Evolutionary conservation across 2,113 vertebrate species (phyloP), one percentile per base, ranked within the genome.

Genomic region (Cavia porcellus): DNA sequence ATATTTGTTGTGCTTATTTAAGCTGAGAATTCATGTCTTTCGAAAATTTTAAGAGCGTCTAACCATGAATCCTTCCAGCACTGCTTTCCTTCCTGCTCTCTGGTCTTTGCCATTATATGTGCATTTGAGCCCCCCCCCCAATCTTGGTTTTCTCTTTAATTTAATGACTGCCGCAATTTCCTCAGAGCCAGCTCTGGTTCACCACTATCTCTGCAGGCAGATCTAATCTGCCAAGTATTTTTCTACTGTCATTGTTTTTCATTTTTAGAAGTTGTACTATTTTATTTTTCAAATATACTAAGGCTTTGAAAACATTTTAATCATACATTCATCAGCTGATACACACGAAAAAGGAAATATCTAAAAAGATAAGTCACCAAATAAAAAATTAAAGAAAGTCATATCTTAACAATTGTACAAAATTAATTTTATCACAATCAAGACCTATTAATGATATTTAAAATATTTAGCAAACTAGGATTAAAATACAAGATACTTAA

Each of bases 221-320:
- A 12, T 88, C 83, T 75, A 93, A 81, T 61, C 50, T 90, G 28
- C 35, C 68, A 38, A 84, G 88, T 90, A 50, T 30, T 61, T 57
- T 96, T 52, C 62, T 84, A 25, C 62, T 85, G 19, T 42, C 82
- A 8, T n/a, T 68, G n/a, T 79, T 94, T 45, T 83, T 84, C 5
- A 59, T n/a, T 75, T 83, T 95, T 84, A n/a, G 7, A 86, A 80
- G 30, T 62, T 89, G 52, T 68, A 61, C 45, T 79, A 42, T 72
- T 59, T 55, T 92, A 42, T 74, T 86, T 92, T 87, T 84, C 15
- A 80, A 74, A 79, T 74, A 22, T 74, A 55, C 50, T 35, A 93
- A n/a, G 32, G 50, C 19, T 90, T 93, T 79, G 80, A 92, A 75
- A 86, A 35, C 55, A 20, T 35, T 81, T 86, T 55, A 28, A 68